Evolutionary conservation across 2,797 vertebrate species (phyloP).

Genomic region (Lacerta agilis): DNA sequence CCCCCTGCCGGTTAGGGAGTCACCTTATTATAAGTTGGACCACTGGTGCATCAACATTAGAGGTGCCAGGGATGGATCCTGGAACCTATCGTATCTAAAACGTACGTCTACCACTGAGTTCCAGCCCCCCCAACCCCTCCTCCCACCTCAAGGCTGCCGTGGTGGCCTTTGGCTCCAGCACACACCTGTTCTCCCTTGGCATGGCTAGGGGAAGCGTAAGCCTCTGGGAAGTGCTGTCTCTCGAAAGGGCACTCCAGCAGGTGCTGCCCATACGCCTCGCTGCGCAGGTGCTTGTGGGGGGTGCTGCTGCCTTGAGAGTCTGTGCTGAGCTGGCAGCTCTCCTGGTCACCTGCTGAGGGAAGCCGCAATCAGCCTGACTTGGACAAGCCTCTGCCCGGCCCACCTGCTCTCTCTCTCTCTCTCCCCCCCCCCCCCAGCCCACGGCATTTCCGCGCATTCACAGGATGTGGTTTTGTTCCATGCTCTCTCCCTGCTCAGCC

Average conservation of each 20-base stretch:
- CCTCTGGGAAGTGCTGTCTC: slow-evolving; percentile 86
- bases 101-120: not conserved
- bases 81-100: not conserved
- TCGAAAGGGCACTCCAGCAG: slow-evolving; percentile 90
- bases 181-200: slow-evolving; percentile 90
- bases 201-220: slow-evolving; percentile 80
- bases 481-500: too few species aligned
- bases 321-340: slow-evolving; percentile 89
- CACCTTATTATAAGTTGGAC: not conserved
- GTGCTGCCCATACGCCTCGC: slow-evolving; percentile 85
- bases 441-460: too few species aligned
- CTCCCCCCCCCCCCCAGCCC: too few species aligned
- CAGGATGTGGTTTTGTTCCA: not conserved
- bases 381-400: not conserved
- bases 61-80: not conserved
- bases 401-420: not conserved
- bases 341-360: slow-evolving; percentile 84
- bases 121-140: not conserved
- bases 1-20: rapidly evolving
- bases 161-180: slow-evolving; percentile 36
- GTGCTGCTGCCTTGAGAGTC: slow-evolving; percentile 85
- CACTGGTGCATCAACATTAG: not conserved
- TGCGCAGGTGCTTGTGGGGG: slow-evolving; percentile 86
- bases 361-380: not conserved
- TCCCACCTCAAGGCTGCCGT: too few species aligned